A percentile compares a stretch with the other conserved stretches of the same genome.
Conservation (phyloP, 2,113 vertebrate genomes). For the Oenanthe melanoleuca region DNA sequence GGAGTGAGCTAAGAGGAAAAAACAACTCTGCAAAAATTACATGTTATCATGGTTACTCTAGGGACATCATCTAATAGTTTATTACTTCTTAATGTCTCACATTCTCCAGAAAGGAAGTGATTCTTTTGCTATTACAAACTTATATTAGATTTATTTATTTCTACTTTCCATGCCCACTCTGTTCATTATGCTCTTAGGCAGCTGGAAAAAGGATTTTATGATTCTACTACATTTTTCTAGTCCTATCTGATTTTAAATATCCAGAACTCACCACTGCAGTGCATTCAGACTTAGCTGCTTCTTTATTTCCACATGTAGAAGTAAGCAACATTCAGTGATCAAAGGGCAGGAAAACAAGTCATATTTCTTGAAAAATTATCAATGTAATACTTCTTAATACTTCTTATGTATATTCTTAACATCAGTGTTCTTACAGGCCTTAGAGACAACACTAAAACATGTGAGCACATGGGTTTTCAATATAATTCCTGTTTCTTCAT, state of each 20-base stretch:
- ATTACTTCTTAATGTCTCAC: constrained; percentile 41
- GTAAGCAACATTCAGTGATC: neutral
- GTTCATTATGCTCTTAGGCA: neutral
- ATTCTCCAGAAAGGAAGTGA: constrained; percentile 40
- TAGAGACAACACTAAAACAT: neutral
- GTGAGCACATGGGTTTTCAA: neutral
- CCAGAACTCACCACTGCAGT: neutral
- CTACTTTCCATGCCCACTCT: neutral
- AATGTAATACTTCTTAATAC: neutral
- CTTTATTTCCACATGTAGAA: neutral
- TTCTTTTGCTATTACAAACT: constrained; percentile 35
- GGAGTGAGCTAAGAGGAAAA: constrained; percentile 6
- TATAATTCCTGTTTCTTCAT: neutral
- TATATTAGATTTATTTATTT: constrained; percentile 29
- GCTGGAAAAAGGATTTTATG: neutral
- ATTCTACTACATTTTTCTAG: neutral
- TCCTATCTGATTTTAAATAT: neutral
- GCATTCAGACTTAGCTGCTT: neutral
- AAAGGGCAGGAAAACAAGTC: neutral
- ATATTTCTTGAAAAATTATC: neutral
- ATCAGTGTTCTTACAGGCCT: neutral
- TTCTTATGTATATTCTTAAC: neutral
- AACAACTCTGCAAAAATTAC: constrained; percentile 17
- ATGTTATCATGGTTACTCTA: constrained; percentile 15
- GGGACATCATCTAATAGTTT: neutral